These are phyloP conservation scores for Cebidichthys violaceus DNA, from an alignment of 2,113 vertebrate genomes.

Conservation along the genomic window DNA sequence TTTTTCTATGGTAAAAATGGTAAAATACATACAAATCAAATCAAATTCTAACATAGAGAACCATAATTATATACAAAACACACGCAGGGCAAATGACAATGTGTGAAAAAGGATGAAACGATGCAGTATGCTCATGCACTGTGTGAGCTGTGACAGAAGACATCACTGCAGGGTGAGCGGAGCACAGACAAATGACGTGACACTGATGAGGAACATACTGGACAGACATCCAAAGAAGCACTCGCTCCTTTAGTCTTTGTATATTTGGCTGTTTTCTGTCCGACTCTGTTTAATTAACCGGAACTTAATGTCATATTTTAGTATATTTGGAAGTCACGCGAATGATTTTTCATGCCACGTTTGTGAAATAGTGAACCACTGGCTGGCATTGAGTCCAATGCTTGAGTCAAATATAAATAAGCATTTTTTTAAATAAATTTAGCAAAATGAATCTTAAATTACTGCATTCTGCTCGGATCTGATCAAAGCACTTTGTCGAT, in stretches of 20 bases:
- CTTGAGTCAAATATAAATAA: constrained; percentile 4
- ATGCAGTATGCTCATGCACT: neutral
- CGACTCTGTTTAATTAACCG: neutral
- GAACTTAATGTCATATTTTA: neutral
- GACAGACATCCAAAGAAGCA: constrained; percentile 31
- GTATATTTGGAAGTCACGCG: neutral
- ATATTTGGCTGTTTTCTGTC: constrained; percentile 36
- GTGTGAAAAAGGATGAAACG: constrained; percentile 24
- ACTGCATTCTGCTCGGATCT: neutral
- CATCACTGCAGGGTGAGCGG: constrained; percentile 5
- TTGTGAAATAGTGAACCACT: neutral
- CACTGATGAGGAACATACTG: constrained; percentile 14
- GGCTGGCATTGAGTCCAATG: neutral
- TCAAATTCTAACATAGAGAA: constrained; percentile 5
- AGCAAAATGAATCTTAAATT: constrained; percentile 17
- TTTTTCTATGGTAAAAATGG: neutral
- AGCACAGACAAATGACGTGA: constrained; percentile 9
- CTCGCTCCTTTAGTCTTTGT: constrained; percentile 35
- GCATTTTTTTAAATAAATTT: neutral
- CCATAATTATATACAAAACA: neutral
- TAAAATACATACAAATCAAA: constrained; percentile 11
- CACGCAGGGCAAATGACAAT: constrained; percentile 5
- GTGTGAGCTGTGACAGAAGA: constrained; percentile 13
- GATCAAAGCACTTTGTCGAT: neutral
- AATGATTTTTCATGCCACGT: neutral